phyloP scores from a whole-genome alignment of 2,888 invertebrate genomes.

The Dasysyrphus albostriatus region DNA sequence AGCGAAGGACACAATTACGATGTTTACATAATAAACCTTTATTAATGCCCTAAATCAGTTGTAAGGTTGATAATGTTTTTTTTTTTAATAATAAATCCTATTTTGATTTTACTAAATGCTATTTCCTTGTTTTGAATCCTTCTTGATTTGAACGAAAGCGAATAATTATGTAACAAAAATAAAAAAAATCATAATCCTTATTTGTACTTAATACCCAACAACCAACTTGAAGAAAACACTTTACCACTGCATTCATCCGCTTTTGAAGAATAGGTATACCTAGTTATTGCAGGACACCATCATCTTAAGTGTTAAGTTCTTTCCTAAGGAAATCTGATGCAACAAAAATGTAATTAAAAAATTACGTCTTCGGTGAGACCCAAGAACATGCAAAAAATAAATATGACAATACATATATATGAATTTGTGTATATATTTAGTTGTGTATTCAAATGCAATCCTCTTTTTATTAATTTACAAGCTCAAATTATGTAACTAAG shows the following conservation, averaged over 20 bases:
- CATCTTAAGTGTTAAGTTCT: conserved; percentile 22
- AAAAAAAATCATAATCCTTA: neutral
- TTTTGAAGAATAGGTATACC: neutral
- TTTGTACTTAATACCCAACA: neutral
- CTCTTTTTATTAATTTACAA: conserved; percentile 63
- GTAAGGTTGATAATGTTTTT: neutral
- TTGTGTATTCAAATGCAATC: conserved; percentile 30
- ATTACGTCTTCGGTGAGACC: conserved; percentile 12
- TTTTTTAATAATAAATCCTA: neutral
- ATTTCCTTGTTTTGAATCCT: neutral
- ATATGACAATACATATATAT: neutral
- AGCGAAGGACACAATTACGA: too few species aligned
- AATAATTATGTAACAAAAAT: neutral
- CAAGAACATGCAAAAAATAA: neutral
- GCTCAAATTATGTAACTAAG: conserved; percentile 50
- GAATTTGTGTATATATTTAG: neutral
- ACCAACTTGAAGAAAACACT: neutral
- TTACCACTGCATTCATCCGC: neutral
- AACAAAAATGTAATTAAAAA: conserved; percentile 15
- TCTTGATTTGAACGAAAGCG: neutral
- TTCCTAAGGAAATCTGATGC: conserved; percentile 5
- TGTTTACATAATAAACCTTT: too few species aligned
- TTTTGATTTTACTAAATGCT: neutral
- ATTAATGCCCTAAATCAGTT: too few species aligned
- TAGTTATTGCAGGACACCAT: neutral